A percentile compares a stretch with the other conserved stretches of the same genome.
phyloP scores from a whole-genome alignment of 2,888 invertebrate genomes.

The Pantelozetes paolii region DNA sequence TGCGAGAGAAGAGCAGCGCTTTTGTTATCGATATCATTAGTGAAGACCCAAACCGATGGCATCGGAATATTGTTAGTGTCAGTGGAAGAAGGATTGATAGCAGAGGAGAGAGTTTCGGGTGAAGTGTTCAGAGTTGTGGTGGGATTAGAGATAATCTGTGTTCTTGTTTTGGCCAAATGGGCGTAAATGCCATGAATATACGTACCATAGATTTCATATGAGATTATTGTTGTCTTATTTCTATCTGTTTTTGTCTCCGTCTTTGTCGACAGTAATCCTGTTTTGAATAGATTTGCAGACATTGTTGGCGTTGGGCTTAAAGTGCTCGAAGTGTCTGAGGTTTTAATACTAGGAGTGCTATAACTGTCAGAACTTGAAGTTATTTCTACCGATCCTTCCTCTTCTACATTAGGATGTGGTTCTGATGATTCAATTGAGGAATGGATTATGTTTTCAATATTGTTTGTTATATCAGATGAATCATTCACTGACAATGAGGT shows the following conservation, averaged over 20 bases:
- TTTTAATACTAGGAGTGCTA: too few species aligned
- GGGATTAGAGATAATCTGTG: constrained; percentile 43
- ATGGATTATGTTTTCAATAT: background rate
- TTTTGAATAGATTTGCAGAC: constrained; percentile 37
- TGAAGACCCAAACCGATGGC: constrained; percentile 24
- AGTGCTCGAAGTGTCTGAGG: background rate
- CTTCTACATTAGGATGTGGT: too few species aligned
- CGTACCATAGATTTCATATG: constrained; percentile 47
- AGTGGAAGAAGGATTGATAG: constrained; percentile 8
- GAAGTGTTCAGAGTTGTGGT: constrained; percentile 18
- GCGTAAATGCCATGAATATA: constrained; percentile 47
- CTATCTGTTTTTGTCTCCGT: constrained; percentile 44
- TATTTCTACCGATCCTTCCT: too few species aligned
- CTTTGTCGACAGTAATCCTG: constrained; percentile 46
- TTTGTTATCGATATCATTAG: constrained; percentile 5
- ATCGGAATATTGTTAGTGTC: constrained; percentile 37
- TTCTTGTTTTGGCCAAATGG: constrained; percentile 46
- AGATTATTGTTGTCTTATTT: constrained; percentile 44
- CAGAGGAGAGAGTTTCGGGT: background rate
- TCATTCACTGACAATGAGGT: constrained; percentile 6
- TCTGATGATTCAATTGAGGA: background rate
- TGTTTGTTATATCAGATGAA: background rate
- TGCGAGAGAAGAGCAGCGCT: constrained; percentile 9
- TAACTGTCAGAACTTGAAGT: too few species aligned
- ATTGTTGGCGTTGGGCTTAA: background rate